Evolutionary conservation across 2,888 invertebrate genomes (phyloP).

Genomic region (Ischnus inquisitorius): DNA sequence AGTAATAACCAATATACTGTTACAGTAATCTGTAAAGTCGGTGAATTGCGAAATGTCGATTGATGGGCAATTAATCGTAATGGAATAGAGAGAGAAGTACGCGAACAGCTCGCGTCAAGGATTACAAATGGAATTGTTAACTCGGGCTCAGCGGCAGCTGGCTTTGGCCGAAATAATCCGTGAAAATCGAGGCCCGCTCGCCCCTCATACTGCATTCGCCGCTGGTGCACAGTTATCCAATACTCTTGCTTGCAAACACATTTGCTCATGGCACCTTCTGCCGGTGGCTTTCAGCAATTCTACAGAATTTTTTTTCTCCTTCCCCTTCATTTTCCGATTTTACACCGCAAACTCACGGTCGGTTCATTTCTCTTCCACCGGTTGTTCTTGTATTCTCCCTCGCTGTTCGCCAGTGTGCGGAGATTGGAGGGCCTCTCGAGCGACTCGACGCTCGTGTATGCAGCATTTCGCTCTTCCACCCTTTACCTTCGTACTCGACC

Average conservation of each 20-base stretch:
- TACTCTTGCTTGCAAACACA: neutral
- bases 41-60: neutral
- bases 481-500: constrained; percentile 18
- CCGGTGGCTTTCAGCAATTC: neutral
- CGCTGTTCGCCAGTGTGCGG: neutral
- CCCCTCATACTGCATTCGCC: neutral
- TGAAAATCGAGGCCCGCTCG: constrained; percentile 36
- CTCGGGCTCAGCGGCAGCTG: constrained; percentile 2
- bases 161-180: constrained; percentile 21
- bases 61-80: neutral
- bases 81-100: constrained; percentile 4
- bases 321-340: neutral
- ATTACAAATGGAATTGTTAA: constrained; percentile 21
- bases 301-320: constrained; percentile 5
- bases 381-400: constrained; percentile 14
- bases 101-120: constrained; percentile 1
- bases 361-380: constrained; percentile 6
- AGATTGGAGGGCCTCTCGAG: constrained; percentile 9
- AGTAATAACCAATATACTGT: neutral
- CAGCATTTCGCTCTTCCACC: constrained; percentile 1
- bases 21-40: neutral
- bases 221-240: neutral
- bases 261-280: constrained; percentile 6
- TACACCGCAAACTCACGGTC: constrained; percentile 19
- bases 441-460: constrained; percentile 7